Conservation (phyloP, 2,888 invertebrate species). For the Cistogaster globosa region DNA sequence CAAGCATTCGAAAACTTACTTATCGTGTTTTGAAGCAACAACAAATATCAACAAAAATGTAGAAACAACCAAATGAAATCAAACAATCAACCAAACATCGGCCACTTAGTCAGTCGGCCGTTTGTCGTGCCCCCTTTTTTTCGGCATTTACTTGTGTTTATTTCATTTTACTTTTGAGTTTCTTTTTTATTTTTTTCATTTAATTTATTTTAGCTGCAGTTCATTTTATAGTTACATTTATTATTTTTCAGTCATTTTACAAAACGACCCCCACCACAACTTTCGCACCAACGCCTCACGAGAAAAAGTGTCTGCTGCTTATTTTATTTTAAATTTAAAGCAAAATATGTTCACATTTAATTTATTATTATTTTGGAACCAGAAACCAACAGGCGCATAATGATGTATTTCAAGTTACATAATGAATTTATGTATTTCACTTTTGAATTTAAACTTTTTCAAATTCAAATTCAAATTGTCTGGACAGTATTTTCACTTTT, state of each 20-base stretch:
- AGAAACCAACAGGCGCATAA: conserved; percentile 43
- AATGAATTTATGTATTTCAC: conserved; percentile 56
- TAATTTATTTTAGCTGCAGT: conserved; percentile 12
- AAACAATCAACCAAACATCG: conserved; percentile 42
- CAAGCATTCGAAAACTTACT: conserved; percentile 49
- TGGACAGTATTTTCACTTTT: conserved; percentile 22
- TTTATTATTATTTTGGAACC: conserved; percentile 31
- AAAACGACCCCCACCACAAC: conserved; percentile 42
- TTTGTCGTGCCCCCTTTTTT: conserved; percentile 66
- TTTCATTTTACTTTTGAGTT: conserved; percentile 16
- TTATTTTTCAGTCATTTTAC: conserved; percentile 36
- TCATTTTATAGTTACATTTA: conserved; percentile 36
- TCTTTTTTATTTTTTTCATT: neutral
- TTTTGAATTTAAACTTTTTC: conserved; percentile 23
- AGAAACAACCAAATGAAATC: conserved; percentile 38
- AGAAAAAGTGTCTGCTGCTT: conserved; percentile 46
- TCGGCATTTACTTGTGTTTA: conserved; percentile 46
- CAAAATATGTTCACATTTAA: neutral
- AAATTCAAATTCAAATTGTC: conserved; percentile 29
- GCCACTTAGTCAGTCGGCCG: conserved; percentile 42
- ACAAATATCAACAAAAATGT: conserved; percentile 20
- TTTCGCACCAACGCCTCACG: conserved; percentile 38
- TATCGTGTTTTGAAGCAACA: conserved; percentile 54
- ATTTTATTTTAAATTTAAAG: neutral
- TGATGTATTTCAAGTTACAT: conserved; percentile 61